A percentile compares a stretch with the other conserved stretches of the same genome.
Conservation (phyloP, 2,888 invertebrate genomes). For the Amorpha juglandis region DNA sequence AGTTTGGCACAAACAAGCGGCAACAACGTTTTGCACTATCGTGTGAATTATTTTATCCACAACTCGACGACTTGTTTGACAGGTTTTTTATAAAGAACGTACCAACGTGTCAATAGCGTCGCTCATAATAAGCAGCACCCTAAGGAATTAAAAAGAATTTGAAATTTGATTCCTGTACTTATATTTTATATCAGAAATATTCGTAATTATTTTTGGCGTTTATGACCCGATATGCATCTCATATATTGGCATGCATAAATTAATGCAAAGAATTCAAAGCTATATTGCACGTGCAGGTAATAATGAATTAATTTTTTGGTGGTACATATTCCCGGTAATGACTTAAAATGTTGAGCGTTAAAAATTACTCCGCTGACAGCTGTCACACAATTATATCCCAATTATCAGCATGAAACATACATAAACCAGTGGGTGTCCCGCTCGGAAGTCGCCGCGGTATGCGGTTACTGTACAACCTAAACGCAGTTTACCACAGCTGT, state of each 20-base stretch:
- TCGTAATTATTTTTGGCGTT: background rate
- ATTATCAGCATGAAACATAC: conserved; percentile 39
- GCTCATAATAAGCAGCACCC: conserved; percentile 5
- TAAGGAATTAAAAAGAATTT: conserved; percentile 1
- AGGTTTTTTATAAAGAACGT: conserved; percentile 24
- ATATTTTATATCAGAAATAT: background rate
- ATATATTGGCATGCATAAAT: background rate
- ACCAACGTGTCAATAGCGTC: conserved; percentile 5
- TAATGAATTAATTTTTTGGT: background rate
- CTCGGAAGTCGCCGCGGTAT: background rate
- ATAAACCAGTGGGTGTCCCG: conserved; percentile 33
- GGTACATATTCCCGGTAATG: conserved; percentile 8
- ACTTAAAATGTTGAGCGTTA: conserved; percentile 31
- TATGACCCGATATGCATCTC: background rate
- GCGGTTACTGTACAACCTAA: conserved; percentile 5
- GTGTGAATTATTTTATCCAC: conserved; percentile 35
- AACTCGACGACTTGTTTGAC: conserved; percentile 30
- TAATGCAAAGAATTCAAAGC: too few species aligned
- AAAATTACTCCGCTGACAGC: conserved; percentile 31
- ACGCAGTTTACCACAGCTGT: conserved; percentile 1
- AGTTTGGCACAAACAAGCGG: conserved; percentile 30
- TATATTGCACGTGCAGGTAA: background rate
- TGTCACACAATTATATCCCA: conserved; percentile 35
- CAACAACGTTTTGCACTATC: conserved; percentile 32
- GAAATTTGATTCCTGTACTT: background rate